Base-by-base conservation (phyloP, 2,113 vertebrate genomes). In the Peromyscus californicus region DNA sequence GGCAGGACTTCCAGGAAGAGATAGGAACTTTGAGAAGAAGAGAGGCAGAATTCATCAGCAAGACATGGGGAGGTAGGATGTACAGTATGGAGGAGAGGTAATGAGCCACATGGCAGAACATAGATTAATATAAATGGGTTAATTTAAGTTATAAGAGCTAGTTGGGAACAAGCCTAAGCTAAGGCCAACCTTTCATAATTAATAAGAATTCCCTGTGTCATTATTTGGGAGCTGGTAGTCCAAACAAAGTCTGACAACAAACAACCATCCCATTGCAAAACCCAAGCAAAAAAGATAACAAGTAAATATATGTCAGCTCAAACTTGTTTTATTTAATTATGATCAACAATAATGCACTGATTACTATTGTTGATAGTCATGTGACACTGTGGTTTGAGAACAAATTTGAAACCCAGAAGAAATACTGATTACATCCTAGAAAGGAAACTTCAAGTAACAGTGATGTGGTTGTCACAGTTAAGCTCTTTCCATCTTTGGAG, bases 301-400 rank as follows among this genome's bases (percentile, higher is more conserved):
- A 51, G 24, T 61, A 85, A 70, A 69, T 89, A 59, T 67, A 26
- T 51, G 9, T 59, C 29, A 80, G 69, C 61, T 90, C 84, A 91
- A 84, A 70, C 87, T 92, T 83, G 22, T 36, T 96, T 95, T 92
- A 97, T 96, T 93, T 15, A 90, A 61, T 92, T 95, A 86, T 91
- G 61, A 97, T 59, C 48, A 78, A 86, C 65, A 89, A 91, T 61
- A 93, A 74, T 48, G 7, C 31, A 29, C 36, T 36, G 45, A 0
- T 92, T 15, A 31, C 82, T 61, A 75, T 74, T 80, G 2, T 74
- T 80, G 22, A 61, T 39, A 48, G 39, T 92, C 76, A 89, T n/a
- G 59, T 65, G 51, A 70, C 15, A 51, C 7, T 76, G 29, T 45
- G 22, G 61, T 42, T 57, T 82, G 45, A 74, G 54, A 29, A 57